Conservation (phyloP, 1,140 invertebrate genomes). For the Campoletis sonorensis region DNA sequence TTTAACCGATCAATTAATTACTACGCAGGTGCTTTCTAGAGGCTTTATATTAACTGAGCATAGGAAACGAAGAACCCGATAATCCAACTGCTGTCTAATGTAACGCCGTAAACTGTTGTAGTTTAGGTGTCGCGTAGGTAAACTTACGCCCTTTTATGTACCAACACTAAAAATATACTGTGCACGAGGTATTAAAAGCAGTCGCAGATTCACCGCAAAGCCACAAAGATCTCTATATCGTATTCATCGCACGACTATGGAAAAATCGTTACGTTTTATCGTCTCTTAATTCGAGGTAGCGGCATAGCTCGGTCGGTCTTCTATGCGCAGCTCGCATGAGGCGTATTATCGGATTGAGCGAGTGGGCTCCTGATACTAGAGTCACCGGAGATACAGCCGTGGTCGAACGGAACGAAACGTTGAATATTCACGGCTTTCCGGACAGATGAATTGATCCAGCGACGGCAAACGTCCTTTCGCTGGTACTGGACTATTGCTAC, state of each 20-base stretch:
- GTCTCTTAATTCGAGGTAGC: constrained; percentile 38
- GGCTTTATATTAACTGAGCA: constrained; percentile 7
- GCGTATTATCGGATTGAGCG: background rate
- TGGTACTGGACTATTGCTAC: constrained; percentile 6
- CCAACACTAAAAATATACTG: background rate
- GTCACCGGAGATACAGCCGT: constrained; percentile 47
- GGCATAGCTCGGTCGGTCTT: constrained; percentile 2
- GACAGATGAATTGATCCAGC: constrained; percentile 61
- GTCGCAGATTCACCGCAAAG: constrained; percentile 44
- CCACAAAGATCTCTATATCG: constrained; percentile 3
- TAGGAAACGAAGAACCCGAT: background rate
- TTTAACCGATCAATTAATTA: constrained; percentile 12
- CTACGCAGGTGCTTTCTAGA: constrained; percentile 5
- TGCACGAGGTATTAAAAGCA: background rate
- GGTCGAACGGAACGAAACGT: constrained; percentile 52
- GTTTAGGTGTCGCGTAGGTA: background rate
- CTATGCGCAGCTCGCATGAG: background rate
- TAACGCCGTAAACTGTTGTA: background rate
- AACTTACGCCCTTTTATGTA: background rate
- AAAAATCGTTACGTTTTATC: constrained; percentile 44
- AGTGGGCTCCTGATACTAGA: constrained; percentile 19
- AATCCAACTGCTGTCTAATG: background rate
- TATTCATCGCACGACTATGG: background rate
- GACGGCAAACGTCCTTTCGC: constrained; percentile 52
- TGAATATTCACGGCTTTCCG: constrained; percentile 61